Evolutionary conservation across 2,113 vertebrate species (phyloP).

Genomic region (Oreochromis niloticus): DNA sequence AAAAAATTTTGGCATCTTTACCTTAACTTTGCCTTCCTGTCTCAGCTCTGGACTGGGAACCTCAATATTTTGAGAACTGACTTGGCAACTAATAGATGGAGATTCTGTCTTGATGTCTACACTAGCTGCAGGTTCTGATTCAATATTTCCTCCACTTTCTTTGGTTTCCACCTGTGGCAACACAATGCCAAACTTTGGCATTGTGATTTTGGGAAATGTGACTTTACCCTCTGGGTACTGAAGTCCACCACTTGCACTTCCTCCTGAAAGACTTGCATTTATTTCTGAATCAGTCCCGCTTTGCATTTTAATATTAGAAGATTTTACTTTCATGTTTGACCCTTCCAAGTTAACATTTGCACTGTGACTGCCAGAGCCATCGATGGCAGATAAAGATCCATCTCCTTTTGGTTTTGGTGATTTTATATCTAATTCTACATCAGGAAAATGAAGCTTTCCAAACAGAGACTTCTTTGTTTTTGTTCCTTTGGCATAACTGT

Average conservation of each 20-base stretch:
- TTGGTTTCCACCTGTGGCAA: constrained; percentile 66
- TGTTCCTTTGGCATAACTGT: constrained; percentile 67
- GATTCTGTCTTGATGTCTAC: constrained; percentile 29
- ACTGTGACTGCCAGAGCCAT: constrained; percentile 23
- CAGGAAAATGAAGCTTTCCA: constrained; percentile 88
- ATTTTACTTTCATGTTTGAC: constrained; percentile 67
- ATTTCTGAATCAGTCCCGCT: constrained; percentile 47
- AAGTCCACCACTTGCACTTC: constrained; percentile 22
- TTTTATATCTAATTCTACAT: constrained; percentile 91
- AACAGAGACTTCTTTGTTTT: constrained; percentile 85
- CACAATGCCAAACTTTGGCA: constrained; percentile 80
- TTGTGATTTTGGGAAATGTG: constrained; percentile 76
- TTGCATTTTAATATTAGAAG: constrained; percentile 65
- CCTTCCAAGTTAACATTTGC: constrained; percentile 53
- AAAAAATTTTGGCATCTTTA: constrained; percentile 91
- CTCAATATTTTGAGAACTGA: constrained; percentile 56
- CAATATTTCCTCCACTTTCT: constrained; percentile 49
- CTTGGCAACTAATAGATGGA: constrained; percentile 38
- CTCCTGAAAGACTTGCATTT: constrained; percentile 17
- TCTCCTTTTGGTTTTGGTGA: constrained; percentile 79
- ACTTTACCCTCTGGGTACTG: constrained; percentile 64
- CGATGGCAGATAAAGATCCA: constrained; percentile 45
- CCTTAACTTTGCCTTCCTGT: constrained; percentile 77
- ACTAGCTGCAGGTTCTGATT: constrained; percentile 37
- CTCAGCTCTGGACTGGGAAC: constrained; percentile 71